Percentiles rank a stretch among this genome's conserved stretches.
phyloP scores from a whole-genome alignment of 1,140 invertebrate genomes.

The Vanessa atalanta region DNA sequence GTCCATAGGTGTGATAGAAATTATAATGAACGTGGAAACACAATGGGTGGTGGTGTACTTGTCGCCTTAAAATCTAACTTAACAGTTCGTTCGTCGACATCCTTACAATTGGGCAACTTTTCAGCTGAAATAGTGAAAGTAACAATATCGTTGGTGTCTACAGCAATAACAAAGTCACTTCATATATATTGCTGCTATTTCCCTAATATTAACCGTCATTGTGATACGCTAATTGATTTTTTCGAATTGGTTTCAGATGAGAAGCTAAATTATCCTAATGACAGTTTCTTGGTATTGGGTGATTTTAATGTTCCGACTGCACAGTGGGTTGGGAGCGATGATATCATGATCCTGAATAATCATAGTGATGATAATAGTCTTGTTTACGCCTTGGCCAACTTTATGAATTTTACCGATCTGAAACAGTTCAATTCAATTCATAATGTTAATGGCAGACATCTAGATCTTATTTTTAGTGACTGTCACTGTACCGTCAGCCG shows the following conservation, averaged over 20 bases:
- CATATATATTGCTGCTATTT: conserved; percentile 6
- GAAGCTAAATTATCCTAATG: not conserved
- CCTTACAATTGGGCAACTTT: not conserved
- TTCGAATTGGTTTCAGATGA: conserved; percentile 11
- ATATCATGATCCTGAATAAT: no score
- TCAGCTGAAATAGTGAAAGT: not conserved
- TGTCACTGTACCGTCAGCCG: not conserved
- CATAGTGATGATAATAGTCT: not conserved
- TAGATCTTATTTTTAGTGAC: not conserved
- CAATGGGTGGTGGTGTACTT: no score
- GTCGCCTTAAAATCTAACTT: no score
- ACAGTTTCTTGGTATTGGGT: not conserved
- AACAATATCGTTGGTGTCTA: no score
- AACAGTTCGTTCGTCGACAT: no score
- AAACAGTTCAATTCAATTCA: not conserved
- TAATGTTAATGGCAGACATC: not conserved
- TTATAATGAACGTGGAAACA: no score
- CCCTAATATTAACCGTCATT: not conserved
- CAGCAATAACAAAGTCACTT: not conserved
- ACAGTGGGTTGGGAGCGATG: not conserved
- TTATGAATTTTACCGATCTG: not conserved
- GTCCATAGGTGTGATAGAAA: no score
- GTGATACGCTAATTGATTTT: not conserved
- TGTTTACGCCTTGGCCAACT: not conserved
- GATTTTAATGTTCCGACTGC: conserved; percentile 1